Conservation (phyloP, 2,797 vertebrate species). For the Masticophis lateralis region DNA sequence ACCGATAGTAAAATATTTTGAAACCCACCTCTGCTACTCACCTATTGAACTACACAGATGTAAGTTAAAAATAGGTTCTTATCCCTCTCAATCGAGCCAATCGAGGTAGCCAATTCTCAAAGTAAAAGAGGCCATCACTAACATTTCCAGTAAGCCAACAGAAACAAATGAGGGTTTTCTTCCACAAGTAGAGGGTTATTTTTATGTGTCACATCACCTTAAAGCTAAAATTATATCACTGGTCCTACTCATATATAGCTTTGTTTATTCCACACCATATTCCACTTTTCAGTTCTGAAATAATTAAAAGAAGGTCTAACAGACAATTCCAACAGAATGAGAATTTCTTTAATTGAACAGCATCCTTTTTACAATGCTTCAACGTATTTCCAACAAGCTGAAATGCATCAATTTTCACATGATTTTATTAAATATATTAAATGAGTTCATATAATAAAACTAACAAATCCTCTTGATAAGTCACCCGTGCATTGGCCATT, state of each 20-base stretch:
- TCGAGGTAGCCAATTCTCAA: not conserved
- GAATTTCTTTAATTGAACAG: not conserved
- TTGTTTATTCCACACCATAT: not conserved
- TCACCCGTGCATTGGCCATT: not conserved
- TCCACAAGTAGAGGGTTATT: not conserved
- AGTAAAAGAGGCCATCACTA: not conserved
- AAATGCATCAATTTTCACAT: not conserved
- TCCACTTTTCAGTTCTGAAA: not conserved
- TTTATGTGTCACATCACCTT: not conserved
- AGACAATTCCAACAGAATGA: not conserved
- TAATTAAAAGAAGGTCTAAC: not conserved
- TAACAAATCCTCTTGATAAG: not conserved
- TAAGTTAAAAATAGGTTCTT: not conserved
- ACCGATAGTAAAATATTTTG: too few species aligned
- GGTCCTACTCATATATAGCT: not conserved
- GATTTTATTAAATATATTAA: not conserved
- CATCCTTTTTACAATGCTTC: not conserved
- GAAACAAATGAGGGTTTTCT: not conserved
- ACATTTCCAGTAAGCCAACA: not conserved
- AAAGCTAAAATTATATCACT: not conserved
- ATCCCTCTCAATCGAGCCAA: not conserved
- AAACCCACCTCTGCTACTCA: too few species aligned
- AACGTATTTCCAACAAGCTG: not conserved
- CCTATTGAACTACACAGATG: not conserved
- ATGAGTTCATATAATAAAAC: not conserved